Percentiles rank a stretch among this genome's conserved stretches.
phyloP scores from a whole-genome alignment of 2,113 vertebrate species.

The Parus major region DNA sequence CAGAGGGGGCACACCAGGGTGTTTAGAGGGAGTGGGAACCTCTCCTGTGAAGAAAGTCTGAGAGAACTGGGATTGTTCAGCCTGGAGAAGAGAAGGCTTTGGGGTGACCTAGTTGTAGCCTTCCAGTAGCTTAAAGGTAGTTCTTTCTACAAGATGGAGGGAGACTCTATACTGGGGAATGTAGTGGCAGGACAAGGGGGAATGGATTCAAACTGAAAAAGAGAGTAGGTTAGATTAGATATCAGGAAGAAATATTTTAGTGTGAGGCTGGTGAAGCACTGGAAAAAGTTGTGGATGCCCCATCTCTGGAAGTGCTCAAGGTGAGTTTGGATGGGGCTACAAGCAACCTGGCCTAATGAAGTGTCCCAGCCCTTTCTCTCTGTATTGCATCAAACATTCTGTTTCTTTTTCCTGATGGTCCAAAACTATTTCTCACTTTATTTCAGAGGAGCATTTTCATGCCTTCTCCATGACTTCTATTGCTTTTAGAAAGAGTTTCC shows the following conservation, averaged over 20 bases:
- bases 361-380: not conserved
- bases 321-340: not conserved
- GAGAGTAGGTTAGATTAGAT: not conserved
- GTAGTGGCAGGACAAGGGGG: not conserved
- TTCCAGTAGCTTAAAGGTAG: not conserved
- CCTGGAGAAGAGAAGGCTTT: not conserved
- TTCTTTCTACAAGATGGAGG: not conserved
- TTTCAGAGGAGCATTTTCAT: not conserved
- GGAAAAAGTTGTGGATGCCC: not conserved
- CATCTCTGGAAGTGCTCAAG: not conserved
- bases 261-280: not conserved
- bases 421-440: not conserved
- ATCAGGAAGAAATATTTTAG: not conserved
- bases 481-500: not conserved
- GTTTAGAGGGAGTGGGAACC: not conserved
- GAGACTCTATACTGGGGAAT: not conserved
- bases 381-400: not conserved
- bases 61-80: not conserved
- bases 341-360: not conserved
- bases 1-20: rapidly evolving
- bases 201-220: not conserved
- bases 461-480: not conserved
- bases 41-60: rapidly evolving
- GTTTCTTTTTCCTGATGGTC: not conserved
- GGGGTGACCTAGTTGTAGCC: not conserved